Percentiles rank a stretch among this genome's conserved stretches.
Evolutionary conservation across 2,888 invertebrate species (phyloP).

Genomic region (Erebia aethiops): DNA sequence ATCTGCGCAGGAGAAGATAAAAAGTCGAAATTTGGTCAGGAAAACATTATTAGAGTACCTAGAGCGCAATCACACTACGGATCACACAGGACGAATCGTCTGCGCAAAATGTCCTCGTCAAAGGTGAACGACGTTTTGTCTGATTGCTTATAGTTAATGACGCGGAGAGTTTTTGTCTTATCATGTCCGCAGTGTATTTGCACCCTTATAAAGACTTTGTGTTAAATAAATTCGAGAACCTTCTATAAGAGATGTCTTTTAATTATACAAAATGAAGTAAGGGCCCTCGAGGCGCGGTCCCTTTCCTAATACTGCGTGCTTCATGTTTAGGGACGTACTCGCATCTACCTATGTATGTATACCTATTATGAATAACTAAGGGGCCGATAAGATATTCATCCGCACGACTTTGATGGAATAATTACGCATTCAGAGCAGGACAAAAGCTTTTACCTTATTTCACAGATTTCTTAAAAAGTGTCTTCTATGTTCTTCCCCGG

Average conservation of each 20-base stretch:
- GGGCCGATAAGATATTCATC: slow-evolving; percentile 19
- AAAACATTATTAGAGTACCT: too few species aligned
- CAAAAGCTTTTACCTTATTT: background rate
- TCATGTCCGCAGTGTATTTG: background rate
- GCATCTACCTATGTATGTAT: background rate
- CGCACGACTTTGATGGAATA: slow-evolving; percentile 17
- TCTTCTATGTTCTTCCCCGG: too few species aligned
- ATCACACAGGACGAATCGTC: too few species aligned
- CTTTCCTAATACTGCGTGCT: slow-evolving; percentile 27
- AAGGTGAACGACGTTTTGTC: too few species aligned
- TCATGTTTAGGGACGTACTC: slow-evolving; percentile 15
- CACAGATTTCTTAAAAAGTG: too few species aligned
- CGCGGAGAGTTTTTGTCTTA: too few species aligned
- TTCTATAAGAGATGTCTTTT: background rate
- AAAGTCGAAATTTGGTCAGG: too few species aligned
- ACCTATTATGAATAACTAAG: background rate
- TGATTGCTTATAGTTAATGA: too few species aligned
- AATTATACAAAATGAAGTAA: slow-evolving; percentile 12
- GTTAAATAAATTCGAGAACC: background rate
- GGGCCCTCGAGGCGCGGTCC: slow-evolving; percentile 7
- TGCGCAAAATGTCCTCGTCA: too few species aligned
- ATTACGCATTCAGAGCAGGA: too few species aligned
- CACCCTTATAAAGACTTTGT: background rate
- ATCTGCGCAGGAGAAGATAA: too few species aligned
- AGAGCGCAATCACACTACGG: too few species aligned